Conservation (phyloP, 1,140 invertebrate species). For the Cyrtorhinus lividipennis region DNA sequence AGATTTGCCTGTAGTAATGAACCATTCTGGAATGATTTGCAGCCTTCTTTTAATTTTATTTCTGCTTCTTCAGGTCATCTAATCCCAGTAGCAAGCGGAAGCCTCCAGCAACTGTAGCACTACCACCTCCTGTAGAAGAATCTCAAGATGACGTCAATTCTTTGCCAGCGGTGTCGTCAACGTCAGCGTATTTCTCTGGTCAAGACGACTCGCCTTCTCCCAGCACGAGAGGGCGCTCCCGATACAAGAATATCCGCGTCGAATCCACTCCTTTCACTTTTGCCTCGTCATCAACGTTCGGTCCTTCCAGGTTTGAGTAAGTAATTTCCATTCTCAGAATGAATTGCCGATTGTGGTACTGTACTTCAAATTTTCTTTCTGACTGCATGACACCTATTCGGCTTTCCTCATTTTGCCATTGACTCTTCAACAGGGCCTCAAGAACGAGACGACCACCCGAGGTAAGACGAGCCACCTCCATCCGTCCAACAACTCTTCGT, state of each 20-base stretch:
- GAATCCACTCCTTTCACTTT: constrained; percentile 4
- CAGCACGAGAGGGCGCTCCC: not conserved
- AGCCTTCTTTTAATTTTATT: too few relatives aligned
- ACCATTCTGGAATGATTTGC: too few relatives aligned
- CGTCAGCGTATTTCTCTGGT: constrained; percentile 7
- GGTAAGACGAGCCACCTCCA: not conserved
- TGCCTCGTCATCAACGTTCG: not conserved
- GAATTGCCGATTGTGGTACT: too few relatives aligned
- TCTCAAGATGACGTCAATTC: constrained; percentile 1
- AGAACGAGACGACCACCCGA: not conserved
- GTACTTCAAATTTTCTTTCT: too few relatives aligned
- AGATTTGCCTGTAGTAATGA: too few relatives aligned
- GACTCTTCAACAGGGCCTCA: not conserved
- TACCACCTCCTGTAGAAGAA: not conserved
- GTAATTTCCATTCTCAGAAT: too few relatives aligned
- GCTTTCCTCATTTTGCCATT: too few relatives aligned
- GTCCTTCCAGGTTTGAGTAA: not conserved
- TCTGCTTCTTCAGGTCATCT: too few relatives aligned
- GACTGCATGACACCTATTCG: too few relatives aligned
- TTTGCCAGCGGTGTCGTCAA: constrained; percentile 1
- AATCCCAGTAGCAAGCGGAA: constrained; percentile 1
- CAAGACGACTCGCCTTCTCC: not conserved
- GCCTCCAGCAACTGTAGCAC: not conserved
- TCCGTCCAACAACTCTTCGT: not conserved
- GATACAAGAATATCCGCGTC: constrained; percentile 14